Evolutionary conservation across 2,113 vertebrate genomes (phyloP).

Genomic region (Gadus macrocephalus): DNA sequence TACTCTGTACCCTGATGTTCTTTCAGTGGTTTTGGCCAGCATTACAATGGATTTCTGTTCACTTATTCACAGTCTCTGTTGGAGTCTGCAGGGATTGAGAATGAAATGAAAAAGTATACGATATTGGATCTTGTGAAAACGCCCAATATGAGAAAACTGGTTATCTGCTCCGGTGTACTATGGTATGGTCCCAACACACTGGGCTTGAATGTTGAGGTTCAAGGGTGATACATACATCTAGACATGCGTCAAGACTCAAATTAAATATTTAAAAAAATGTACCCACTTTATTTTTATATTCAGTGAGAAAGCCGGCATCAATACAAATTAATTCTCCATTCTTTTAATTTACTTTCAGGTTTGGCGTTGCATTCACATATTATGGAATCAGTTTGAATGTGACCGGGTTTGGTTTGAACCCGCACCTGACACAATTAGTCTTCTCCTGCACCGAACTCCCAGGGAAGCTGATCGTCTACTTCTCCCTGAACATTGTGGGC

Average conservation of each 20-base stretch:
- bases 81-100: conserved; percentile 33
- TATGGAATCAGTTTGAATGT: conserved; percentile 74
- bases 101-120: conserved; percentile 50
- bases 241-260: no score
- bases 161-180: conserved; percentile 58
- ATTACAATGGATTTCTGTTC: not conserved
- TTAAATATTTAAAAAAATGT: no score
- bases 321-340: not conserved
- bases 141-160: conserved; percentile 61
- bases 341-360: conserved; percentile 53
- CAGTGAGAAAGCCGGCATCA: no score
- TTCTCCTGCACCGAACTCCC: conserved; percentile 68
- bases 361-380: conserved; percentile 71
- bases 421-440: conserved; percentile 66
- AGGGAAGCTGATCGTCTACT: conserved; percentile 63
- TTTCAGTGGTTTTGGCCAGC: not conserved
- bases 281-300: no score
- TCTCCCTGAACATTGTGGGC: conserved; percentile 59
- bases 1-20: not conserved
- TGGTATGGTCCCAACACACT: conserved; percentile 53
- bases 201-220: no score
- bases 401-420: conserved; percentile 65
- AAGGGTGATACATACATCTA: not conserved
- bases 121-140: conserved; percentile 68
- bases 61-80: conserved; percentile 53